Evolutionary conservation across 2,888 invertebrate species (phyloP).

Genomic region (Himalopsyche kuldschensis): DNA sequence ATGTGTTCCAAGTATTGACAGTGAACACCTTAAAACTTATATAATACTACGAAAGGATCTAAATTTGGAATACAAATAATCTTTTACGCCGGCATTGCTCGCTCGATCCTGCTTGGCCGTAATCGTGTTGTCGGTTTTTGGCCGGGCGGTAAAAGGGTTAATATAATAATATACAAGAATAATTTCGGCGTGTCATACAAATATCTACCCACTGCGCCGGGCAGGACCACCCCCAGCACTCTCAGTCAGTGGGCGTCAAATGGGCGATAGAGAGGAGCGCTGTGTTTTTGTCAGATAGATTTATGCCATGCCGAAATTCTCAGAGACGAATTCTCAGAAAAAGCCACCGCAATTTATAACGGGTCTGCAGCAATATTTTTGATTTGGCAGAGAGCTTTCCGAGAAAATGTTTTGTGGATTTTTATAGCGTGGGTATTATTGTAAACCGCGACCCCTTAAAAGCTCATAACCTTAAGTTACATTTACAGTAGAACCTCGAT

Average conservation of each 20-base stretch:
- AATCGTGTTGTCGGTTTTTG: too few species aligned
- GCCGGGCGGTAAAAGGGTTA: too few species aligned
- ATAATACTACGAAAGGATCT: too few species aligned
- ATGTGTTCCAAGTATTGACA: too few species aligned
- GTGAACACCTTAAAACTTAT: too few species aligned
- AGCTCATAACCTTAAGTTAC: too few species aligned
- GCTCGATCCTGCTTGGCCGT: too few species aligned
- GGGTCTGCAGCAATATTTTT: background rate
- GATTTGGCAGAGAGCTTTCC: background rate
- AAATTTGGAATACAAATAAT: too few species aligned
- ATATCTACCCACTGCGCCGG: background rate
- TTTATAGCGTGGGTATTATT: background rate
- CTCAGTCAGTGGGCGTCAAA: background rate
- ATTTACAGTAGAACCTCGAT: conserved; percentile 2
- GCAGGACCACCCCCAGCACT: background rate
- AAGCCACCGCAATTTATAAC: background rate
- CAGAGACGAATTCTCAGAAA: conserved; percentile 21
- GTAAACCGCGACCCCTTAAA: background rate
- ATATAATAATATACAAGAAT: too few species aligned
- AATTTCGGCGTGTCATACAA: background rate
- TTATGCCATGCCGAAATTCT: conserved; percentile 15
- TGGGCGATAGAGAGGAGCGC: background rate
- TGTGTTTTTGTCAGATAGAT: conserved; percentile 26
- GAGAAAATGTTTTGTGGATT: background rate
- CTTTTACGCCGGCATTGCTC: too few species aligned